Base-by-base conservation (phyloP, 2,888 invertebrate genomes). In the Cryptophagus acutangulus region DNA sequence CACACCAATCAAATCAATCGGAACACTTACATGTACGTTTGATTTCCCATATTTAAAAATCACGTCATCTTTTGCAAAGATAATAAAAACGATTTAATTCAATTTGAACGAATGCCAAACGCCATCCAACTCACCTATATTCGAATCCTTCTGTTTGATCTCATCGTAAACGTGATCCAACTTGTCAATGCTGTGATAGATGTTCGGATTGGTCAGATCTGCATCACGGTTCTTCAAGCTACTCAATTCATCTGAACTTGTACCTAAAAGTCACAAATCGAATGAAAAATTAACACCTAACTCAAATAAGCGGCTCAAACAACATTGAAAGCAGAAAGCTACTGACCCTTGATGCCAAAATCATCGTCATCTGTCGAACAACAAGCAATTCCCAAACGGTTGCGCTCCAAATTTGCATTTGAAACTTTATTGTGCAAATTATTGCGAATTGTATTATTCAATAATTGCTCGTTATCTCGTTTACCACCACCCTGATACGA, bases 121-220 rank as follows among this genome's bases (percentile, higher is more conserved):
- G 3, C 8, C 5, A 13, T 3, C 13, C 3, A 13, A 49, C 70
- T 70, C 69, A 82, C 83, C 83, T 46, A 73, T 67, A 65, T 75
- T 75, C 46, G 76, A 78, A 52, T 84, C 86, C 61, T 87, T 87
- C 36, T 87, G 85, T 59, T 89, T 88, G 49, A 92, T 90, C 69
- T 91, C 91, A 63, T 89, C 90, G 59, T 92, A 92, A 1, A 91
- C 81, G 60, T 91, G 90, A 55, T 91, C 90, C 39, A 83, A 68
- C 53, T 82, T 83, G 51, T 86, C 85, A 35, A 87, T 84, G 53
- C 82, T 83, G 54, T 90, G 83, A 62, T 91, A 92, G 38, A 89
- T 76, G 60, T 87, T 88, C 0, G 91, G 91, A 71, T 92, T 92
- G 6, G 86, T 86, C 17, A 81, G 73, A 64, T 92, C 91, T 0